Percentiles rank a stretch among this genome's conserved stretches.
phyloP scores from a whole-genome alignment of 2,797 vertebrate species.

The Lates japonicus region DNA sequence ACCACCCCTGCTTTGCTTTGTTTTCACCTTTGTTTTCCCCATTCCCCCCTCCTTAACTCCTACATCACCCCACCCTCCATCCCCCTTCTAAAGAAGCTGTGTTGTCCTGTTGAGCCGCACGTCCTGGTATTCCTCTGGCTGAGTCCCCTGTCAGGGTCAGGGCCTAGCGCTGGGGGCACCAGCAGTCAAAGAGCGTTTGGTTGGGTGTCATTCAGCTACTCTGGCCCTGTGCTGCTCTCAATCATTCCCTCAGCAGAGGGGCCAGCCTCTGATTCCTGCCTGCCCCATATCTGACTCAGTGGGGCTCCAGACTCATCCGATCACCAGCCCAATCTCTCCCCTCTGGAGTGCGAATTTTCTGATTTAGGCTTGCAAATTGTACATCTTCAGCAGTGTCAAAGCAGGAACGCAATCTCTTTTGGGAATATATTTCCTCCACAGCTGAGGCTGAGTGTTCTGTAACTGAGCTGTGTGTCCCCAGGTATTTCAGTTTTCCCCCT shows the following conservation, averaged over 20 bases:
- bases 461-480: conserved; percentile 59
- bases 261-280: conserved; percentile 73
- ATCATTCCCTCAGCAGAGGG: conserved; percentile 73
- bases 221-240: conserved; percentile 71
- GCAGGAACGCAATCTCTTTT: conserved; percentile 80
- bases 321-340: conserved; percentile 77
- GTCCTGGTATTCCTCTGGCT: conserved; percentile 72
- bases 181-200: conserved; percentile 65
- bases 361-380: conserved; percentile 82
- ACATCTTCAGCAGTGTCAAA: conserved; percentile 77
- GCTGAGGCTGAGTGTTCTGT: conserved; percentile 78
- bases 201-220: conserved; percentile 75
- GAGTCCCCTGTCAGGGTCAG: conserved; percentile 69
- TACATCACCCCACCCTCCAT: background rate
- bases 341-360: conserved; percentile 79
- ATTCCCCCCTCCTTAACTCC: conserved; percentile 1
- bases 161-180: conserved; percentile 54
- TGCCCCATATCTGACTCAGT: conserved; percentile 77
- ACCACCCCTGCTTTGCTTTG: conserved; percentile 24
- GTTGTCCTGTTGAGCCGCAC: conserved; percentile 58
- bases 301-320: conserved; percentile 82
- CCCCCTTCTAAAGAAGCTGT: conserved; percentile 22
- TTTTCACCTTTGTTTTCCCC: conserved; percentile 15
- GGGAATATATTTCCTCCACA: conserved; percentile 80
- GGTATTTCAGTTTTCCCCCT: conserved; percentile 58